Base-by-base conservation (phyloP, 1,140 invertebrate genomes). In the Luehdorfia chinensis region DNA sequence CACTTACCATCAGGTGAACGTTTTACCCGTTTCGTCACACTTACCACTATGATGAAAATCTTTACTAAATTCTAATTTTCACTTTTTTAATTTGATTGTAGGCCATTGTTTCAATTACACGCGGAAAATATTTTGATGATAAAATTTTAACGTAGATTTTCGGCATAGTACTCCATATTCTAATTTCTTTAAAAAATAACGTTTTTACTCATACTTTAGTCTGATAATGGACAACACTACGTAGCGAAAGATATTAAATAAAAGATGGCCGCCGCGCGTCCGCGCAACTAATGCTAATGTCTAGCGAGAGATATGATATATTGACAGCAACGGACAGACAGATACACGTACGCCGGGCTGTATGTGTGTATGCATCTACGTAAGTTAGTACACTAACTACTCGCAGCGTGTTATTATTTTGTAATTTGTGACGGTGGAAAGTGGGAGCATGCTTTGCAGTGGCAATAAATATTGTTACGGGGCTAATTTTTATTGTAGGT, bases 251-350 rank as follows among this genome's bases (percentile, higher is more conserved):
- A 54, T 59, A 66, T 72, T 63, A 73, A 75, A 75, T 71, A 71
- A 73, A 75, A 78, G 67, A 75, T 71, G 69, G 63, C 67, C 41
- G 57, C 27, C 49, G 39, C 50, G 39, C 50, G 55, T 55, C 56
- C 49, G 59, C 66, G 66, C 64, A 64, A 49, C 70, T 71, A 75
- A 76, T 76, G 68, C 66, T 64, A 67, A 74, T 62, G 66, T 66
- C 67, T 63, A 61, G 50, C 48, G 30, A 36, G 50, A 58, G 66
- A 65, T 76, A 79, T 79, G 71, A 79, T 73, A 76, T 79, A 79
- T 79, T 72, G 75, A 79, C 75, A 72, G 69, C 51, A 45, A 49
- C 47, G 50, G 66, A 70, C 66, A 56, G 61, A 72, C 55, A 64
- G 54, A 50, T 49, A 59, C 57, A 59, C 53, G 53, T 39, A 53